Evolutionary conservation across 2,797 vertebrate genomes (phyloP).

Genomic region (Premnoplex brunnescens): DNA sequence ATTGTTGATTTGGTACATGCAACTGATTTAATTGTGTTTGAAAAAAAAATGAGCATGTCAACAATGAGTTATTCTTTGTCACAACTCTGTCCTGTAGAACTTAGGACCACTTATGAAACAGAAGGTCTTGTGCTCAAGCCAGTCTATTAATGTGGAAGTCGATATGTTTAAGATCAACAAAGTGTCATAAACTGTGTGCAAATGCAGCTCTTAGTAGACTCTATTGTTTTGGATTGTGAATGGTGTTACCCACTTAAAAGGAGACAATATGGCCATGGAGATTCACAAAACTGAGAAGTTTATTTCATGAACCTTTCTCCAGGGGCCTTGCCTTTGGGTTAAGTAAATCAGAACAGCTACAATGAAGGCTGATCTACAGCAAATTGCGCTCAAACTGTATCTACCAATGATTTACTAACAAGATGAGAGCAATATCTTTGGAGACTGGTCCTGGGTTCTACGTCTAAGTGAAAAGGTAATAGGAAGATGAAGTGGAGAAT

Average conservation of each 20-base stretch:
- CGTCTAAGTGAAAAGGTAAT: not conserved
- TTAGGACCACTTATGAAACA: not conserved
- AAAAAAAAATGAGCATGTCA: not conserved
- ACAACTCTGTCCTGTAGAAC: not conserved
- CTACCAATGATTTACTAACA: not conserved
- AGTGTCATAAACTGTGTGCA: not conserved
- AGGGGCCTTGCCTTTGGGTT: not conserved
- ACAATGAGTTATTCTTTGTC: not conserved
- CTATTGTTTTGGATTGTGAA: not conserved
- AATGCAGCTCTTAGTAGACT: not conserved
- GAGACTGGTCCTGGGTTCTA: not conserved
- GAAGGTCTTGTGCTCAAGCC: not conserved
- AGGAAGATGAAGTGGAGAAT: not conserved
- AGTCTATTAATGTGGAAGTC: not conserved
- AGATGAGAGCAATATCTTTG: not conserved
- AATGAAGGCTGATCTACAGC: not conserved
- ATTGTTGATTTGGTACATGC: not conserved
- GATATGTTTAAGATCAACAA: not conserved
- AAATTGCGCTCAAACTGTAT: not conserved
- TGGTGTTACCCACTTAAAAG: not conserved
- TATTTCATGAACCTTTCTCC: not conserved
- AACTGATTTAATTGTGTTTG: not conserved
- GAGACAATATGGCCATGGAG: not conserved
- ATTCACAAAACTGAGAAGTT: not conserved
- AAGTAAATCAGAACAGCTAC: not conserved